phyloP scores from a whole-genome alignment of 2,797 vertebrate genomes.

The Alosa sapidissima region DNA sequence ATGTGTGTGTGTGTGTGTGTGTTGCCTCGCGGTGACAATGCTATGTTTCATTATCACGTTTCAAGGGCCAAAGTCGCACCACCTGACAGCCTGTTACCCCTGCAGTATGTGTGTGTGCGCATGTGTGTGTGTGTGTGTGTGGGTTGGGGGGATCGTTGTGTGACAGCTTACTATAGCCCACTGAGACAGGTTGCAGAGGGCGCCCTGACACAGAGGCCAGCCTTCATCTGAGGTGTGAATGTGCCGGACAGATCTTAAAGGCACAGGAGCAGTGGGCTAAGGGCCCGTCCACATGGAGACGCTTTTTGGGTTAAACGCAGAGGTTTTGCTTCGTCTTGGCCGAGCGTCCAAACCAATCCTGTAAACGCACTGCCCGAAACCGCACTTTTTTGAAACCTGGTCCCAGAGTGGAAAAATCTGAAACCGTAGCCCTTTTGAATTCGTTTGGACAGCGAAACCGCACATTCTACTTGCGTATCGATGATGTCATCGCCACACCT shows the following conservation, averaged over 20 bases:
- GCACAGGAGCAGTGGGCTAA: background rate
- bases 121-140: conserved; percentile 16
- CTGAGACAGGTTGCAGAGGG: background rate
- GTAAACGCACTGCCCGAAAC: no score
- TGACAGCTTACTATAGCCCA: background rate
- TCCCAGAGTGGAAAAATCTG: no score
- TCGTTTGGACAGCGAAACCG: no score
- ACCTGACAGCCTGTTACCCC: background rate
- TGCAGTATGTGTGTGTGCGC: background rate
- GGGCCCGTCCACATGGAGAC: no score
- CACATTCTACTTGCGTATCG: no score
- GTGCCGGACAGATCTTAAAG: background rate
- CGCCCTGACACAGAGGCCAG: background rate
- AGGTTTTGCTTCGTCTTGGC: no score
- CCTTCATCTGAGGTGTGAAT: conserved; percentile 14
- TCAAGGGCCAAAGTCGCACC: conserved; percentile 33
- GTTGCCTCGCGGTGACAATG: conserved; percentile 27
- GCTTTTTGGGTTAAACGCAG: no score
- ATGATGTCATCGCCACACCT: no score
- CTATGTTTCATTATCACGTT: conserved; percentile 51
- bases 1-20: background rate
- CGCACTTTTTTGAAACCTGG: no score
- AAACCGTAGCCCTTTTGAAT: no score
- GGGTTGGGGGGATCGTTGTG: background rate
- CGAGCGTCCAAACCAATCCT: no score